Base-by-base conservation (phyloP, 2,113 vertebrate genomes). In the Syngnathus typhle region DNA sequence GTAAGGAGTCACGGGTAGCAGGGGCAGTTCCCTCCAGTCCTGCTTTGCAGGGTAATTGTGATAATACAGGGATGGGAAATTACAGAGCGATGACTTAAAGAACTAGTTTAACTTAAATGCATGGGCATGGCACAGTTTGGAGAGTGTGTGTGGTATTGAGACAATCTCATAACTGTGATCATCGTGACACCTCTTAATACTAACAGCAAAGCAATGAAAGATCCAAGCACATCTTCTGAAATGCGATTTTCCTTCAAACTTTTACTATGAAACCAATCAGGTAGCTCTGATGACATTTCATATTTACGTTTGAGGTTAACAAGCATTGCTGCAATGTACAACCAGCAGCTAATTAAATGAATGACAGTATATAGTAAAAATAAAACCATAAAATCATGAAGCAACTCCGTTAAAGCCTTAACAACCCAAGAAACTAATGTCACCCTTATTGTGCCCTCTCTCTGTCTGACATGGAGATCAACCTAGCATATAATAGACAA, bases 1-100 rank as follows among this genome's bases (percentile, higher is more conserved):
- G 75, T 55, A 85, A 74, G 68, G 77, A 83, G 75, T 81, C 76
- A 71, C 73, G 75, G 80, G 83, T 71, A 12, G 56, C 18, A 49
- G 62, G 75, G 69, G 86, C 81, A 78, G 77, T 80, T 82, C 81
- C 79, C 79, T 80, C 79, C 83, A 72, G 67, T 80, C 76, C 75
- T 73, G 75, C 64, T 76, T 83, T 80, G 72, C 68, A 10, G 75
- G 74, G 79, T 88, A 90, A 91, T 89, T 87, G 87, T 87, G 80
- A 88, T 87, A 88, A 88, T 86, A 77, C 80, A 19, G 79, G 75
- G 76, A 85, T 80, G 82, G 85, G 81, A 89, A 89, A 91, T 90
- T 86, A 90, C 82, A 90, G 84, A 78, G 86, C 69, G 65, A 74
- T 72, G 73, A 84, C 77, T 80, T 79, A 83, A 86, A 74, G 61